Evolutionary conservation across 2,797 vertebrate species (phyloP).

Genomic region (Philypnodon macrostomus): DNA sequence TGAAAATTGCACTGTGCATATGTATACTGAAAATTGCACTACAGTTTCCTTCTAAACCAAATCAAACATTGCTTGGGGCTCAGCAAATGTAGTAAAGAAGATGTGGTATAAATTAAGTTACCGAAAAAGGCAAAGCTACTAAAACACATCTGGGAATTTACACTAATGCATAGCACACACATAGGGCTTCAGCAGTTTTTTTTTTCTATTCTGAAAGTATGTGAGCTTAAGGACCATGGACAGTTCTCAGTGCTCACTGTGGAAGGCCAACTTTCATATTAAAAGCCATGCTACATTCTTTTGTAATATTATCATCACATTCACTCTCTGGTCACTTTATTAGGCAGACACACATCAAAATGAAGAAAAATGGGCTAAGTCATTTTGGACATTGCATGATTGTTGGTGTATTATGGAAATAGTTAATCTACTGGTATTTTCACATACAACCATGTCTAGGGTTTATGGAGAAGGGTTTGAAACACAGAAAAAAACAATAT

Average conservation of each 20-base stretch:
- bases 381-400: too few relatives aligned
- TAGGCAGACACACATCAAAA: too few relatives aligned
- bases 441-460: too few relatives aligned
- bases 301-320: too few relatives aligned
- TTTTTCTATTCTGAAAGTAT: neutral
- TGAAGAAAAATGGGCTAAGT: too few relatives aligned
- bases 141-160: conserved; percentile 6
- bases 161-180: neutral
- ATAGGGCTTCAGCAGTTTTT: neutral
- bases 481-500: too few relatives aligned
- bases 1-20: conserved; percentile 4
- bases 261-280: neutral
- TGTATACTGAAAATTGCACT: neutral
- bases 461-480: too few relatives aligned
- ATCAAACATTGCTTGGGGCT: conserved; percentile 5
- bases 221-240: conserved; percentile 10
- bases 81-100: conserved; percentile 10
- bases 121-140: conserved; percentile 6
- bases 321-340: too few relatives aligned
- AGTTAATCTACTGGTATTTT: too few relatives aligned
- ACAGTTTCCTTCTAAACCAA: conserved; percentile 12
- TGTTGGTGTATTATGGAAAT: too few relatives aligned
- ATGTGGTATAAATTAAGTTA: conserved; percentile 5
- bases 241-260: neutral
- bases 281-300: too few relatives aligned